These are phyloP conservation scores for Alosa sapidissima DNA, from an alignment of 2,797 vertebrate species.

Conservation along the genomic window DNA sequence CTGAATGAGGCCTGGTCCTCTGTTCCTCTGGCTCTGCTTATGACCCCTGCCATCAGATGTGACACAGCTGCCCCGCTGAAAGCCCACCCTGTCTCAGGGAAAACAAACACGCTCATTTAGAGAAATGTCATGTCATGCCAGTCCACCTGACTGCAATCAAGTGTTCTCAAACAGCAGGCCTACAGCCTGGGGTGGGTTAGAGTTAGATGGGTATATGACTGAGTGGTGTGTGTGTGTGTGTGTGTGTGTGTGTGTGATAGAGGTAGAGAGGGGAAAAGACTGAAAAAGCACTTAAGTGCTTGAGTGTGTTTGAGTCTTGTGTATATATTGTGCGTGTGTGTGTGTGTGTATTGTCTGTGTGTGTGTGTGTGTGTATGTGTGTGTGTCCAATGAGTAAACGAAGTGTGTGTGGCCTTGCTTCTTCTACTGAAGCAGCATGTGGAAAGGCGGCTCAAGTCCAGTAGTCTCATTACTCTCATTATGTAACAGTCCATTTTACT, in stretches of 20 bases:
- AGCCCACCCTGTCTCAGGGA: slow-evolving; percentile 1
- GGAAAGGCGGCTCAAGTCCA: not conserved
- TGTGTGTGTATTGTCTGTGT: not conserved
- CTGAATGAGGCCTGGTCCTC: not conserved
- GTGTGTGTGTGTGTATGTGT: not conserved
- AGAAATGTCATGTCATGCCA: slow-evolving; percentile 24
- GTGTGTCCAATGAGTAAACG: not conserved
- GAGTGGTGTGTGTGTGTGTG: not conserved
- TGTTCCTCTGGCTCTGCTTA: not conserved
- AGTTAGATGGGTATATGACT: not conserved
- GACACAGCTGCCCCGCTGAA: not conserved
- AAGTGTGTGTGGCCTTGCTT: not conserved
- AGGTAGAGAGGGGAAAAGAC: not conserved
- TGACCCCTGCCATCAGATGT: slow-evolving; percentile 10
- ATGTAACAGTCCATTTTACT: not conserved
- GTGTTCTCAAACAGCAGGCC: slow-evolving; percentile 17
- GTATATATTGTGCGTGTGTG: not conserved
- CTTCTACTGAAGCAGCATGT: not conserved
- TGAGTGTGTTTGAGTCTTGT: not conserved
- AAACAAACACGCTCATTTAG: slow-evolving; percentile 18
- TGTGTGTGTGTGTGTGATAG: not conserved
- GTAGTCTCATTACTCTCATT: not conserved
- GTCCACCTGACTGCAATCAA: slow-evolving; percentile 25
- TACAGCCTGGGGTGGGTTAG: not conserved
- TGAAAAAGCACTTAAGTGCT: not conserved